These are phyloP conservation scores for Chondrilla cf. caribensis DNA, from an alignment of 37 sponge, comb jelly and placozoan species.

Conservation along the genomic window DNA sequence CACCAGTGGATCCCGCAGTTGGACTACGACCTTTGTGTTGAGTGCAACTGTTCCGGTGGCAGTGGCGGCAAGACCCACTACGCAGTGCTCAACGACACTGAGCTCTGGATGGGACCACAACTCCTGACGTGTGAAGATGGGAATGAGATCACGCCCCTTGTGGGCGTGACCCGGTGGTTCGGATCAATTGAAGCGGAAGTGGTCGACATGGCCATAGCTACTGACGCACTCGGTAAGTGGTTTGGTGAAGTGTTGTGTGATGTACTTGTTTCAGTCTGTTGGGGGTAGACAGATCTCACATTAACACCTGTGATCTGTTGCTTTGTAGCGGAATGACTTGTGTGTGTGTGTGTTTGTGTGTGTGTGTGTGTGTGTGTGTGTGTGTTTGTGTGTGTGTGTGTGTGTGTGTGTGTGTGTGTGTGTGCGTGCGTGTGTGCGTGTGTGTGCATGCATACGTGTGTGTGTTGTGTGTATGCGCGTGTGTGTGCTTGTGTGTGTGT, in stretches of 20 bases:
- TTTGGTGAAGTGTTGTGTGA: not conserved
- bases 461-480: too few species aligned
- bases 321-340: too few species aligned
- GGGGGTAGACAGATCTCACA: too few species aligned
- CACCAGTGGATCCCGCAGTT: conserved; percentile 61
- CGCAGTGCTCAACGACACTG: conserved; percentile 39
- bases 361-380: not conserved
- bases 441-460: too few species aligned
- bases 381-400: not conserved
- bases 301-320: too few species aligned
- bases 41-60: conserved; percentile 30
- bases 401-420: too few species aligned
- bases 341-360: too few species aligned
- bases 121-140: conserved; percentile 52
- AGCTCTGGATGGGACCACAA: conserved; percentile 20
- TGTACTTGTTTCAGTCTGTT: too few species aligned
- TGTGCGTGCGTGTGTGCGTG: too few species aligned
- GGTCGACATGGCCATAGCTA: not conserved
- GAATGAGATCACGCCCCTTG: conserved; percentile 32
- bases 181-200: conserved; percentile 24
- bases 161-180: conserved; percentile 58
- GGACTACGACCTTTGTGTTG: conserved; percentile 51
- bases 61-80: conserved; percentile 16
- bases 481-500: too few species aligned
- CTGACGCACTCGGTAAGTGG: not conserved